Evolutionary conservation across 53 echinoderm and acorn worm species (phyloP), one percentile per base, ranked within the genome.

Genomic region (Glandiceps talaboti): DNA sequence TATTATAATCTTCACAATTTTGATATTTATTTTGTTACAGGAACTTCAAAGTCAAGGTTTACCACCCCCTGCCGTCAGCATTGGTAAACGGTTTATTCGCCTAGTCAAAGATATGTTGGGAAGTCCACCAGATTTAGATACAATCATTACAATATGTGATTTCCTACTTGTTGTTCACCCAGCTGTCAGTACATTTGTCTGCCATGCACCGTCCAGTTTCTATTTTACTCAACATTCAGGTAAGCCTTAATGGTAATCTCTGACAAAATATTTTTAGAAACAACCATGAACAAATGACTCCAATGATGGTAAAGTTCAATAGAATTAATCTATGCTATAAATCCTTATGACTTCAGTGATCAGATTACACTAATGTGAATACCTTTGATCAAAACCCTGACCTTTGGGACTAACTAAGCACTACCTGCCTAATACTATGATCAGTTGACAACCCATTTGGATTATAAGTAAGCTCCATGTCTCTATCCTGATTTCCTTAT

Each of bases 191-290:
- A 99, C 99, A 1, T 99, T 99, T 75, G 91, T 99, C 28, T 99
- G 99, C 31, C 93, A 94, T 74, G 99, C 99, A 30, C 93, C 89
- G 27, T 94, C 99, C 73, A 99, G 99, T 79, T 99, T 94, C 88
- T 99, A 91, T 85, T 99, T 93, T 82, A 89, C 91, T 33, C 86
- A 91, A 32, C 94, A 91, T 81, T 88, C 90, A 82, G 85, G 99
- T 99, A 78, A 85, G 89, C n/a, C n/a, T n/a, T n/a, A n/a, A n/a
- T n/a, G n/a, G n/a, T n/a, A n/a, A 14, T n/a, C 33, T 32, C 32
- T 27, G 33, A 30, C 26, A 79, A 25, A 31, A 31, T n/a, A 79
- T 14, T 33, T 76, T 27, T 30, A 26, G 26, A 29, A 27, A 78
- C 79, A 30, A n/a, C 29, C 10, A 31, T 30, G 20, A 30, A 30